phyloP scores from a whole-genome alignment of 2,797 vertebrate species.

The Crocidura indochinensis region DNA sequence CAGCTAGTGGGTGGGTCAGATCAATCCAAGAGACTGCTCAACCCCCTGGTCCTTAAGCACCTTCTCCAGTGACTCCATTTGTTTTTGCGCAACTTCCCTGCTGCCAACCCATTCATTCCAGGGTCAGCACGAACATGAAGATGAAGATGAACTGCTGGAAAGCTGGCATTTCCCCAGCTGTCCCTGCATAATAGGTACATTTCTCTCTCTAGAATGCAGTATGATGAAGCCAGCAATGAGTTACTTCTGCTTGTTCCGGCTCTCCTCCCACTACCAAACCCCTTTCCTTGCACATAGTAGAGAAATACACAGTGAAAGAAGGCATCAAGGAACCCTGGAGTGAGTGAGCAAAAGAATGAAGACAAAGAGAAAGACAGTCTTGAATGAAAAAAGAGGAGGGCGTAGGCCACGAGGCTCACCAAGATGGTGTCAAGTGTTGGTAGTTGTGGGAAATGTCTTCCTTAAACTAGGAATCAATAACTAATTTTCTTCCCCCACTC shows the following conservation, averaged over 20 bases:
- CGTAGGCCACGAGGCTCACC: not conserved
- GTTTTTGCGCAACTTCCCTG: too few relatives aligned
- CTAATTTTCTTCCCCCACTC: constrained; percentile 74
- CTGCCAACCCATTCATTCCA: too few relatives aligned
- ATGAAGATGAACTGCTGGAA: too few relatives aligned
- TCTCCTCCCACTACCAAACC: not conserved
- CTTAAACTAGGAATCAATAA: constrained; percentile 67
- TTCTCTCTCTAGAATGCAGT: not conserved
- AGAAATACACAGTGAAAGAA: not conserved
- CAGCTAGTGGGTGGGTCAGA: too few relatives aligned
- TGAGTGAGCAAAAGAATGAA: constrained; percentile 17
- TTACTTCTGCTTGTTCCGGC: not conserved
- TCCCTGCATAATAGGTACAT: not conserved
- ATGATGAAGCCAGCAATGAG: not conserved
- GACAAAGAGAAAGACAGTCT: constrained; percentile 23
- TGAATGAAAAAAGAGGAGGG: not conserved
- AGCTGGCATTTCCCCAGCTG: too few relatives aligned
- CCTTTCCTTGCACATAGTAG: not conserved
- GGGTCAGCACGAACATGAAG: too few relatives aligned
- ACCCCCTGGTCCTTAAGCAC: too few relatives aligned
- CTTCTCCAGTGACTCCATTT: too few relatives aligned
- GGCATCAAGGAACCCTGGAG: not conserved
- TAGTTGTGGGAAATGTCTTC: constrained; percentile 67
- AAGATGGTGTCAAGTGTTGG: not conserved
- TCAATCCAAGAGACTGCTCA: too few relatives aligned